phyloP scores from a whole-genome alignment of 1,140 invertebrate genomes.

The Drepana arcuata region DNA sequence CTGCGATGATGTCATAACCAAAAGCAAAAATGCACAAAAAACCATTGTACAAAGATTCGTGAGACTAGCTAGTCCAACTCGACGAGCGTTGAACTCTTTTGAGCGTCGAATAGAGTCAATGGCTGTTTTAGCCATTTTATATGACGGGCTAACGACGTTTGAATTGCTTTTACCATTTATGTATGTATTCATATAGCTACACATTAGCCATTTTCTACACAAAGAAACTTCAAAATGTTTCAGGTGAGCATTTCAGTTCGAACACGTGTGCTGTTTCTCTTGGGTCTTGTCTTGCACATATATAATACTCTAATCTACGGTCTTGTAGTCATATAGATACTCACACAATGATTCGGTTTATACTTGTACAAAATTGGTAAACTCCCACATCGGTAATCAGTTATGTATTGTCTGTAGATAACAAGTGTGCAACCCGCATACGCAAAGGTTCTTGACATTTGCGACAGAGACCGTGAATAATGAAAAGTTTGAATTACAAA shows the following conservation, averaged over 20 bases:
- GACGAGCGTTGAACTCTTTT: constrained; percentile 65
- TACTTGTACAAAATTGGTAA: too few species aligned
- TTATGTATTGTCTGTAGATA: constrained; percentile 14
- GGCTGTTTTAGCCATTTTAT: constrained; percentile 52
- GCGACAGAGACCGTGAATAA: constrained; percentile 13
- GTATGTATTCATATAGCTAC: too few species aligned
- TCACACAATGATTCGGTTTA: too few species aligned
- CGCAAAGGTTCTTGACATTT: constrained; percentile 34
- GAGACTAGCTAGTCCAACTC: constrained; percentile 40
- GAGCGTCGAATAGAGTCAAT: constrained; percentile 35
- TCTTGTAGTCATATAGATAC: too few species aligned
- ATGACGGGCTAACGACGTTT: constrained; percentile 29
- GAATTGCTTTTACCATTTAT: constrained; percentile 19
- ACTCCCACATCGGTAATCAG: too few species aligned
- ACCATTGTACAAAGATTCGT: constrained; percentile 59
- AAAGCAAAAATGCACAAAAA: constrained; percentile 56
- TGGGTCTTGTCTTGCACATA: too few species aligned
- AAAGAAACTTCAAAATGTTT: too few species aligned
- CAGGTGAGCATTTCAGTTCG: too few species aligned
- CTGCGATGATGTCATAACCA: constrained; percentile 60
- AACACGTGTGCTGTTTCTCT: too few species aligned
- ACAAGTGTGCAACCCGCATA: constrained; percentile 31
- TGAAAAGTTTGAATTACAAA: neutral
- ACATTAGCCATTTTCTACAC: too few species aligned
- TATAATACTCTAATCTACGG: constrained; percentile 3